Percentiles rank a stretch among this genome's conserved stretches.
phyloP scores from a whole-genome alignment of 2,113 vertebrate species.

The Pluvianellus socialis region DNA sequence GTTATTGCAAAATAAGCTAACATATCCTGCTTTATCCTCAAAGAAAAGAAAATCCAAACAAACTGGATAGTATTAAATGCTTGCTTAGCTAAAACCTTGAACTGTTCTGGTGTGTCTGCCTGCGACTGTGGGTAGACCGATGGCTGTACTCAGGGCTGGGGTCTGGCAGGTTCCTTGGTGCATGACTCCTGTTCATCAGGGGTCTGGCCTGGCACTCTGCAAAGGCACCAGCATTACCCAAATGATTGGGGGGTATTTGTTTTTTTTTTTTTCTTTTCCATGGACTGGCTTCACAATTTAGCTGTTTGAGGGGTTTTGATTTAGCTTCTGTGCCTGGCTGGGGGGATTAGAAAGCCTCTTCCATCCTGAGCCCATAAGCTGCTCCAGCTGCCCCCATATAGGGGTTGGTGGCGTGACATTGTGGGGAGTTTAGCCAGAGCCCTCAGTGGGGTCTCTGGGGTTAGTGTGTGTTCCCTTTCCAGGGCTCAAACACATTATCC shows the following conservation, averaged over 20 bases:
- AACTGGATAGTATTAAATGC: background rate
- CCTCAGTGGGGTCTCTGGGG: fast-evolving
- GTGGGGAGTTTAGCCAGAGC: background rate
- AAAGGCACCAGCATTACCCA: background rate
- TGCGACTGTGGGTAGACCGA: fast-evolving
- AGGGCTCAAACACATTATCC: background rate
- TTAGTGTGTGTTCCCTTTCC: background rate
- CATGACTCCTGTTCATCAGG: fast-evolving
- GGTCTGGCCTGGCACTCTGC: background rate
- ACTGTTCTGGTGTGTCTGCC: background rate
- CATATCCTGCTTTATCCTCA: background rate
- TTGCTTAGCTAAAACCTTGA: background rate
- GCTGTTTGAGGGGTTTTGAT: background rate
- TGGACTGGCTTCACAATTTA: background rate
- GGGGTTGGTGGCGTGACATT: fast-evolving
- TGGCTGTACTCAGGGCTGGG: fast-evolving
- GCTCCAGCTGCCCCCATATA: background rate
- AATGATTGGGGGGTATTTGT: fast-evolving
- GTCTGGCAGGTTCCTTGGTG: no score
- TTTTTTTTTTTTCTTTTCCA: background rate
- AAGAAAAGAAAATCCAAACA: background rate
- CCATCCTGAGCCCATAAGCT: background rate
- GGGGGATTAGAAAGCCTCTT: background rate
- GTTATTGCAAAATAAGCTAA: background rate
- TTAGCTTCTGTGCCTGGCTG: background rate